Evolutionary conservation across 2,888 invertebrate species (phyloP), one percentile per base, ranked within the genome.

Genomic region (Acanthosepion pharaonis): DNA sequence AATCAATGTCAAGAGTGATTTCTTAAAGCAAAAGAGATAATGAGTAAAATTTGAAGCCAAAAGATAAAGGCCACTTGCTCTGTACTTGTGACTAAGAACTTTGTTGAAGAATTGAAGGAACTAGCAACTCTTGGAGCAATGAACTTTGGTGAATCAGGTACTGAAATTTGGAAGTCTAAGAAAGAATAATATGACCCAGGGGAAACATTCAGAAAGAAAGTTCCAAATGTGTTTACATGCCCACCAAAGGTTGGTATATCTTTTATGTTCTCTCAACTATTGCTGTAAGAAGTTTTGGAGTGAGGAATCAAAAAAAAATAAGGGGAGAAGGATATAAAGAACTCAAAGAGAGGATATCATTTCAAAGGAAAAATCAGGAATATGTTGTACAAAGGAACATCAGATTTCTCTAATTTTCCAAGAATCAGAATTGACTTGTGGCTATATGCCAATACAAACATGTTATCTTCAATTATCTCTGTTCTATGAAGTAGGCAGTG

Each of bases 131-230:
- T 78, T 33, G 11, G 78, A 78, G n/a, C n/a, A 11, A n/a, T 11
- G n/a, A 15, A 78, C n/a, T 78, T 78, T 78, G 5, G 15, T 9
- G 18, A 78, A 78, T 78, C 78, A 33, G n/a, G 78, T 18, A 33
- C 78, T 78, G 33, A 78, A 78, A 78, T n/a, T 78, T 78, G 78
- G n/a, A 78, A 78, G 78, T 78, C 8, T 15, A n/a, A 78, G 33
- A 78, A n/a, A 78, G 78, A 78, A 78, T n/a, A 78, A 78, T n/a
- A 78, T 78, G 78, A 78, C 78, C 78, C 78, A 78, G 23, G 78
- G 78, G n/a, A 33, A n/a, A 78, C n/a, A n/a, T 11, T n/a, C n/a
- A 33, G 18, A 78, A n/a, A 78, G 78, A 78, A 78, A 78, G 78
- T 78, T 78, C 78, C n/a, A 78, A 33, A 78, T 78, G n/a, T 78